These are phyloP conservation scores for Sarcophaga peregrina DNA, from an alignment of 1,140 invertebrate genomes.

Conservation along the genomic window DNA sequence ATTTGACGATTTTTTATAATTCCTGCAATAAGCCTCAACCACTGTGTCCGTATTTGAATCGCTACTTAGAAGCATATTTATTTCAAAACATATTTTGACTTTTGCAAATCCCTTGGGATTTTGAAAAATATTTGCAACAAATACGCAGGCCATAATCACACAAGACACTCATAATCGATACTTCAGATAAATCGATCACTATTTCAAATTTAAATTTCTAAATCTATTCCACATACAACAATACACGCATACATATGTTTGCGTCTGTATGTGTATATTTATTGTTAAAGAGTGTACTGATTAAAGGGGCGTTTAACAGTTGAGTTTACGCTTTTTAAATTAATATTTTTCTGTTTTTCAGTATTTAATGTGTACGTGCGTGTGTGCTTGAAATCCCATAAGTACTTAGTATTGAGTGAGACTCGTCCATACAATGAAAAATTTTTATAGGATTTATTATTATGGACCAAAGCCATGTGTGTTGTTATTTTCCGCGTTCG, in stretches of 20 bases:
- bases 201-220: neutral
- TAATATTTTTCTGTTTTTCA: conserved; percentile 40
- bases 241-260: neutral
- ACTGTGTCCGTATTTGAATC: neutral
- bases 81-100: conserved; percentile 12
- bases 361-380: conserved; percentile 42
- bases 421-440: neutral
- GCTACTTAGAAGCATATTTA: neutral
- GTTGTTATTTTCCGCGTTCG: conserved; percentile 18
- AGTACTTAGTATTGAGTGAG: conserved; percentile 21
- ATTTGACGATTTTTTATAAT: neutral
- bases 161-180: conserved; percentile 11
- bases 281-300: conserved; percentile 19
- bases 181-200: neutral
- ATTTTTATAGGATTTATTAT: conserved; percentile 22
- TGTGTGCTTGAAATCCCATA: conserved; percentile 28
- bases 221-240: too few relatives aligned
- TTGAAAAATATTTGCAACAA: neutral
- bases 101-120: conserved; percentile 6
- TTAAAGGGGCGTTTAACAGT: conserved; percentile 37
- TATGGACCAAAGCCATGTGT: conserved; percentile 26
- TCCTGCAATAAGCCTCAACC: neutral
- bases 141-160: neutral
- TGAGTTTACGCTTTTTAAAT: conserved; percentile 23
- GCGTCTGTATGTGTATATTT: neutral